phyloP scores from a whole-genome alignment of 1,140 invertebrate species.

The Oreohelix idahoensis region DNA sequence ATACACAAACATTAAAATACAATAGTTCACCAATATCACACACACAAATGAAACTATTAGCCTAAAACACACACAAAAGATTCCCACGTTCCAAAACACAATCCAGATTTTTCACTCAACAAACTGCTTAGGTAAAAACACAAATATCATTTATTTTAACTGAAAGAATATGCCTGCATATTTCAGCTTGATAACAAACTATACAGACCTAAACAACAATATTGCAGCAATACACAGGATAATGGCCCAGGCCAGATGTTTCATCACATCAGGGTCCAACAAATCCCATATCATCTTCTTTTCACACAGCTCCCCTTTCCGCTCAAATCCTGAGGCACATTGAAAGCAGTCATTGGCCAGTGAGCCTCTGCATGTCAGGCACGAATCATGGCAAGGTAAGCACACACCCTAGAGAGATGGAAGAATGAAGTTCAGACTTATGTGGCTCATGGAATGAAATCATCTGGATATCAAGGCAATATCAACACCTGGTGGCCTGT shows the following conservation, averaged over 20 bases:
- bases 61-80: too few species aligned
- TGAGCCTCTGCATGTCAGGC: conserved; percentile 63
- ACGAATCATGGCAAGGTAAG: conserved; percentile 61
- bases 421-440: background rate
- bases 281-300: conserved; percentile 66
- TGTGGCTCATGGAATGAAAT: too few species aligned
- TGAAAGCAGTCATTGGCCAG: conserved; percentile 61
- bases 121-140: too few species aligned
- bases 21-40: too few species aligned
- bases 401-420: conserved; percentile 54
- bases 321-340: conserved; percentile 61
- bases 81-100: too few species aligned
- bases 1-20: too few species aligned
- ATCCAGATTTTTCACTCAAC: too few species aligned
- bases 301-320: conserved; percentile 50
- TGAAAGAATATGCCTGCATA: too few species aligned
- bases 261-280: conserved; percentile 62
- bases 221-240: conserved; percentile 64
- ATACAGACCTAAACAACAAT: conserved; percentile 53
- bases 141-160: too few species aligned
- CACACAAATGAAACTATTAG: too few species aligned
- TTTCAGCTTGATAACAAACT: background rate
- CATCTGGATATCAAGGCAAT: too few species aligned
- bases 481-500: too few species aligned
- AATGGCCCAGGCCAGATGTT: conserved; percentile 67